These are phyloP conservation scores for Sebastolobus alascanus DNA, from an alignment of 2,797 vertebrate genomes.

Conservation along the genomic window DNA sequence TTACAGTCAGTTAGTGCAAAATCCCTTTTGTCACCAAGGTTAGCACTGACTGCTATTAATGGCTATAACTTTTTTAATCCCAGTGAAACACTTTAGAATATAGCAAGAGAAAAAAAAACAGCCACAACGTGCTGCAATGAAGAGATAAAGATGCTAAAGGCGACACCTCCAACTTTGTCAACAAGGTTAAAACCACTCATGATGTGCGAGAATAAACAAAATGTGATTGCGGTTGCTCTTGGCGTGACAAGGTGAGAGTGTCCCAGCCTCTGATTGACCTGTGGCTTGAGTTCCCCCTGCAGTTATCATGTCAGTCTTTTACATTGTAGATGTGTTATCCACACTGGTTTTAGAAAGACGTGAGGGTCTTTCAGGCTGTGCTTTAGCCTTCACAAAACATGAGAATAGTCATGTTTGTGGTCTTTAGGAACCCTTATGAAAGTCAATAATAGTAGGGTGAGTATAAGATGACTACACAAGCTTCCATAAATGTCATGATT, in stretches of 20 bases:
- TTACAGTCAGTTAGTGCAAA: not conserved
- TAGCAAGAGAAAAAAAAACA: not conserved
- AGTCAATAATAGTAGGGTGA: not conserved
- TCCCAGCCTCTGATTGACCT: not conserved
- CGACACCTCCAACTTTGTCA: not conserved
- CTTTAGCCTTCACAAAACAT: not conserved
- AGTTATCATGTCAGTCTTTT: not conserved
- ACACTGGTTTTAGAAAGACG: not conserved
- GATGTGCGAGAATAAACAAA: not conserved
- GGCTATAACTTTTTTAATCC: not conserved
- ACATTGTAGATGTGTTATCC: not conserved
- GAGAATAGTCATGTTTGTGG: no score
- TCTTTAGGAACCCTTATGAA: no score
- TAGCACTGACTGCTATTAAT: no score
- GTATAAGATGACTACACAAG: not conserved
- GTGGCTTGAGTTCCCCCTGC: not conserved
- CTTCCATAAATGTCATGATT: not conserved
- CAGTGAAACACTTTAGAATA: not conserved
- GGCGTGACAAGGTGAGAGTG: not conserved
- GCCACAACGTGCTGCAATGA: not conserved
- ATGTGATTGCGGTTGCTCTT: not conserved
- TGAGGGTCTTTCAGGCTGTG: not conserved
- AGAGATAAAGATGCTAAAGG: not conserved
- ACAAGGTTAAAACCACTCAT: not conserved
- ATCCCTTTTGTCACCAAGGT: no score